These are phyloP conservation scores for Ophion ventricosus DNA, from an alignment of 2,888 invertebrate species.

Conservation along the genomic window DNA sequence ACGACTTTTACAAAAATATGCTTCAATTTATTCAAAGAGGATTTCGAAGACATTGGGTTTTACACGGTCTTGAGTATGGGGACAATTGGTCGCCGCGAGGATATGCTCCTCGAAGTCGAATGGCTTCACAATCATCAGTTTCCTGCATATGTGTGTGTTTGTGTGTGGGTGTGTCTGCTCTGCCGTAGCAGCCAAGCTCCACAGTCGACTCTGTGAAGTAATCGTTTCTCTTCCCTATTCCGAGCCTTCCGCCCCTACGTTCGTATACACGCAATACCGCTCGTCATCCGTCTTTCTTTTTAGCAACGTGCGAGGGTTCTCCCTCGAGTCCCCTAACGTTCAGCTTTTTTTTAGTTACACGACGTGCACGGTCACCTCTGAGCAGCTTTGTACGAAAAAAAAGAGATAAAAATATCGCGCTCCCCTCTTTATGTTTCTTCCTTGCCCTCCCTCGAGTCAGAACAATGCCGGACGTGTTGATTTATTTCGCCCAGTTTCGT, in stretches of 20 bases:
- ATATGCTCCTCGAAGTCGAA: too few species aligned
- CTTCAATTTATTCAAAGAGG: too few species aligned
- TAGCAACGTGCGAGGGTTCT: neutral
- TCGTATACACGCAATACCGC: neutral
- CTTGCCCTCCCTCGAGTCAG: neutral
- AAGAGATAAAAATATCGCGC: neutral
- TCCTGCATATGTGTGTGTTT: too few species aligned
- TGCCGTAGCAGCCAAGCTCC: too few species aligned
- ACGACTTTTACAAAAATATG: too few species aligned
- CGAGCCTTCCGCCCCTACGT: neutral
- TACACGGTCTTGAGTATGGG: too few species aligned
- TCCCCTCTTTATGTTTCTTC: neutral
- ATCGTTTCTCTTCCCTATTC: too few species aligned
- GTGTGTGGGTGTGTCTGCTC: too few species aligned
- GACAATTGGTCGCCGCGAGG: too few species aligned
- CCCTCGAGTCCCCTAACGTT: neutral
- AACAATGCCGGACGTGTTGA: neutral
- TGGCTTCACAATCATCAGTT: too few species aligned
- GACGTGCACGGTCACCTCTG: neutral
- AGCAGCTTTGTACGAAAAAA: neutral
- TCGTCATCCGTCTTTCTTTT: neutral
- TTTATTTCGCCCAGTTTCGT: conserved; percentile 13
- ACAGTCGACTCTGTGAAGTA: too few species aligned
- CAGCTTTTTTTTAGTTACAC: conserved; percentile 17
- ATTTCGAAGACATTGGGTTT: too few species aligned